Evolutionary conservation across 92 coral and sea anemone species (phyloP), one percentile per base, ranked within the genome.

Genomic region (Porites lobata): DNA sequence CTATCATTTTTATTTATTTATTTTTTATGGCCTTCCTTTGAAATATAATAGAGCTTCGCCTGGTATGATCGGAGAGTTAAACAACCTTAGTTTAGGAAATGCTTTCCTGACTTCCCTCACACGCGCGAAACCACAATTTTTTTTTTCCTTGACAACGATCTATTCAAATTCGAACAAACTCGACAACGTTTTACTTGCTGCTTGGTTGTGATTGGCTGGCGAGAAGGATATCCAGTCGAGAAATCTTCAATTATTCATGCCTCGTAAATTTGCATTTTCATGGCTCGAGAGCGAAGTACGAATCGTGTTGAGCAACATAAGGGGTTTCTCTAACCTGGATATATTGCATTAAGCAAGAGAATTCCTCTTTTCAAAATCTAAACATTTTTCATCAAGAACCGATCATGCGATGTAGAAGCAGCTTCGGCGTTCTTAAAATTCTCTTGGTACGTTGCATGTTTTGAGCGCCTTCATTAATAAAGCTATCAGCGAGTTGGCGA

Each of bases 221-320:
- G 77, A 11, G 52, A 57, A 58, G 61, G 56, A 81, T 57, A 17
- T 81, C 56, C 69, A 14, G 78, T 18, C 56, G 50, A 50, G 77
- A 56, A 58, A 52, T 84, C 59, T 50, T 84, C 65, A 84, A 84
- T 74, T 84, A 84, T 84, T 84, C 80, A 73, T 84, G 64, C 29
- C 4, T 54, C 18, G 19, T 13, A 11, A 75, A 84, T 84, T 73
- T 84, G 62, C 87, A 84, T 84, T 66, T 29, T 20, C 14, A 50
- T 47, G 24, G 70, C 68, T 59, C 66, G 57, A 62, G 70, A 71
- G 69, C 78, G 86, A 82, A 82, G 71, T 56, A 32, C 78, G 38
- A 70, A 82, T 38, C 20, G 9, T 10, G 47, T 2, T 9, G 32
- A 70, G 12, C 3, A 18, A 54, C 21, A 29, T 22, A 70, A 58